These are phyloP conservation scores for Acheta domesticus DNA, from an alignment of 2,888 invertebrate genomes.

Conservation along the genomic window DNA sequence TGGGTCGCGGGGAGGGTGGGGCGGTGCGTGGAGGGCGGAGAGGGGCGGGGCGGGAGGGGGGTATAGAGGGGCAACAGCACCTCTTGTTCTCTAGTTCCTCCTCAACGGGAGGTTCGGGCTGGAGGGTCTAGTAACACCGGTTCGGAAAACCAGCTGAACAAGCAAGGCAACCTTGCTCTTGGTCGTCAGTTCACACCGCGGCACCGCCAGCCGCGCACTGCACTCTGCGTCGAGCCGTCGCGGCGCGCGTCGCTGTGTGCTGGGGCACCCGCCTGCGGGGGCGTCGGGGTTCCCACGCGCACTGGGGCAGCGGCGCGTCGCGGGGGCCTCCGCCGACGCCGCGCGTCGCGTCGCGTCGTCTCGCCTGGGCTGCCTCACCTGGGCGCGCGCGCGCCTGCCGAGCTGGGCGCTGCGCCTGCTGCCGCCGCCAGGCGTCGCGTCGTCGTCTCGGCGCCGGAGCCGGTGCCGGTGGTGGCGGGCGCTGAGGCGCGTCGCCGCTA, in stretches of 20 bases:
- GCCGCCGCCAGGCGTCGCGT: conserved; percentile 3
- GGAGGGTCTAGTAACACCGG: conserved; percentile 18
- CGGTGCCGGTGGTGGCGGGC: background rate
- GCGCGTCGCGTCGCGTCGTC: background rate
- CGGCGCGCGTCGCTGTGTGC: background rate
- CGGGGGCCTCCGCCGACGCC: background rate
- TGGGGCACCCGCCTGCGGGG: background rate
- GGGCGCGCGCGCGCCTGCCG: background rate
- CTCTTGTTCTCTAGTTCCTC: conserved; percentile 28
- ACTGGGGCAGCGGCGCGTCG: background rate
- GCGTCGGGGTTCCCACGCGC: no score
- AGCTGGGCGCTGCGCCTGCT: background rate
- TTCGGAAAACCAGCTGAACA: conserved; percentile 4
- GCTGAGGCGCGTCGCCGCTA: background rate
- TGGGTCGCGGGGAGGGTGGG: conserved; percentile 34
- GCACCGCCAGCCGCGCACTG: background rate
- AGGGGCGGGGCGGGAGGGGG: conserved; percentile 31
- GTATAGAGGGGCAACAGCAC: conserved; percentile 27
- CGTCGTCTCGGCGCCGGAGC: conserved; percentile 18
- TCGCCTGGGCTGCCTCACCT: background rate
- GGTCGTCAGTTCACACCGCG: background rate
- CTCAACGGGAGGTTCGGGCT: background rate
- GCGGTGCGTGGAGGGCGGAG: conserved; percentile 31
- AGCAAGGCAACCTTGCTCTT: conserved; percentile 12
- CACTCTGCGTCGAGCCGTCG: background rate